phyloP scores from a whole-genome alignment of 2,888 invertebrate species.

The Barypeithes pellucidus region DNA sequence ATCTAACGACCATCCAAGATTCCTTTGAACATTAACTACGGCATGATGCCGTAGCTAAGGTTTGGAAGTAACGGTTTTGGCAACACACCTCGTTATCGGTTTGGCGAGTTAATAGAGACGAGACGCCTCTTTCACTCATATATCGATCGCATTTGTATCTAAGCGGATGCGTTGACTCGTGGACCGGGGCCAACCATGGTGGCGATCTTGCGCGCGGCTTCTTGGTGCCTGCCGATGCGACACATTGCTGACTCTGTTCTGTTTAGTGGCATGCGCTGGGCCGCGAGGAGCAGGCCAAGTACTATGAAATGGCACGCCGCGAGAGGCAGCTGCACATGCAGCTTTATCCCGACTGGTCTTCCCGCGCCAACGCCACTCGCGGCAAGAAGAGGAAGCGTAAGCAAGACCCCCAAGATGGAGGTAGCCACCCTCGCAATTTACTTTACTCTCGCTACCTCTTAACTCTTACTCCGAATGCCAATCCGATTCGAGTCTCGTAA shows the following conservation, averaged over 20 bases:
- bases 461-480: constrained; percentile 44
- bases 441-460: constrained; percentile 69
- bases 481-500: not conserved
- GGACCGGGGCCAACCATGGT: constrained; percentile 19
- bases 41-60: no score
- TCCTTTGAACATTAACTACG: no score
- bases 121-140: no score
- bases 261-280: constrained; percentile 99
- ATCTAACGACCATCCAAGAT: no score
- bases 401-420: constrained; percentile 97
- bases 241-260: constrained; percentile 50
- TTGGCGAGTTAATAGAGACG: no score
- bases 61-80: no score
- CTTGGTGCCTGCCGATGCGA: constrained; percentile 70
- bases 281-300: constrained; percentile 99
- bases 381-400: constrained; percentile 99
- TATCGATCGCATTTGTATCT: no score
- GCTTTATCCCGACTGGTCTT: constrained; percentile 99
- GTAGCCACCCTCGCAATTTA: constrained; percentile 74
- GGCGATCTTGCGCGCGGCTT: constrained; percentile 62
- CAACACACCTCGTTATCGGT: no score
- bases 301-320: constrained; percentile 99
- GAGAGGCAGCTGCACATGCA: constrained; percentile 99
- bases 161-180: no score
- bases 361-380: constrained; percentile 99